phyloP scores from a whole-genome alignment of 2,797 vertebrate species.

The Sebastes taczanowskii region DNA sequence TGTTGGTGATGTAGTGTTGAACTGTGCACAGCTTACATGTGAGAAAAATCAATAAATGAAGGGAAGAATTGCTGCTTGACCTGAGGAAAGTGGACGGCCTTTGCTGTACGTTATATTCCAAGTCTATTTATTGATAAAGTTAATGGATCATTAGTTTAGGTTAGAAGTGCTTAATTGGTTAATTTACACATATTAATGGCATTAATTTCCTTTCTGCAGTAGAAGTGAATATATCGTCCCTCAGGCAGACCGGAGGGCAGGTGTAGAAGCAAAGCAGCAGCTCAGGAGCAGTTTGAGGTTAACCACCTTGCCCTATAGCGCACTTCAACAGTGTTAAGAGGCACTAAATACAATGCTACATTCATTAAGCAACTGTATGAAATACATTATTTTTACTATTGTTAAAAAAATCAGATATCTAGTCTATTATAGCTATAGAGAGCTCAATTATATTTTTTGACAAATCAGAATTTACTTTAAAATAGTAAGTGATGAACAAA shows the following conservation, averaged over 20 bases:
- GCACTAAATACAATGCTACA: not conserved
- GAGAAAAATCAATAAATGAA: constrained; percentile 33
- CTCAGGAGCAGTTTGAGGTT: not conserved
- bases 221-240: not conserved
- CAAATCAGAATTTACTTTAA: no score
- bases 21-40: constrained; percentile 5
- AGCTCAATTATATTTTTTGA: no score
- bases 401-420: no score
- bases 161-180: not conserved
- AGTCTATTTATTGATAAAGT: not conserved
- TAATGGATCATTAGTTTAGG: not conserved
- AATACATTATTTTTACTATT: no score
- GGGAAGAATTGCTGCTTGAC: not conserved
- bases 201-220: not conserved
- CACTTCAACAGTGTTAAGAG: not conserved
- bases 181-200: not conserved
- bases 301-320: not conserved
- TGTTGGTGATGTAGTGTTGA: constrained; percentile 5
- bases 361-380: not conserved
- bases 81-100: not conserved
- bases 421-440: no score
- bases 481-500: no score
- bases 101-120: not conserved
- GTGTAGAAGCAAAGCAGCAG: not conserved
- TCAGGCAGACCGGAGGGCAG: not conserved